Conservation (phyloP, 2,797 vertebrate species). For the Coilia nasus region DNA sequence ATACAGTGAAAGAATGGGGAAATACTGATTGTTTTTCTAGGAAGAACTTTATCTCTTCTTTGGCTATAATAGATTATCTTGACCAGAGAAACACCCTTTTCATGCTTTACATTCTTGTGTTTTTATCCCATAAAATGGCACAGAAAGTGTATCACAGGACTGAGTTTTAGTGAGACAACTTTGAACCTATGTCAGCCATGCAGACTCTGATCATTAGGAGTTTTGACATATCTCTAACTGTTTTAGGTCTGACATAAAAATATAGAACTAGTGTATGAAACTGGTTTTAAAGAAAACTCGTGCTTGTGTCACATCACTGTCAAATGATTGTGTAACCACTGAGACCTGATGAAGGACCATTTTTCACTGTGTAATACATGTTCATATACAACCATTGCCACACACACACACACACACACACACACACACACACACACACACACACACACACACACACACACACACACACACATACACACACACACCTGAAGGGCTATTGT, state of each 20-base stretch:
- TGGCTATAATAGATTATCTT: background rate
- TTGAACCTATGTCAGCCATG: background rate
- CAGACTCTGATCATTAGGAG: background rate
- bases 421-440: conserved; percentile 46
- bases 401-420: conserved; percentile 37
- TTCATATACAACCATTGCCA: conserved; percentile 26
- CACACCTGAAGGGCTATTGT: conserved; percentile 39
- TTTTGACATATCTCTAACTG: background rate
- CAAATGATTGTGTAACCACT: background rate
- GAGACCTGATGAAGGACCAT: conserved; percentile 24
- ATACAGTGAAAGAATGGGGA: background rate
- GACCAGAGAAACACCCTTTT: background rate
- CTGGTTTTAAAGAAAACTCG: background rate
- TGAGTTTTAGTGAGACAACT: background rate
- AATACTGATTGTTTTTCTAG: background rate
- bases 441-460: conserved; percentile 28
- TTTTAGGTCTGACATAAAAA: background rate
- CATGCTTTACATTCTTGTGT: conserved; percentile 1
- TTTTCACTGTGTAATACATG: conserved; percentile 43
- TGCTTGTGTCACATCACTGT: background rate
- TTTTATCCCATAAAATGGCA: conserved; percentile 7
- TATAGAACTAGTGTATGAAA: background rate
- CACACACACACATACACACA: conserved; percentile 28
- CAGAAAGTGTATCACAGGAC: background rate
- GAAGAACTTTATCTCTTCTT: background rate